Percentiles rank a stretch among this genome's conserved stretches.
phyloP scores from a whole-genome alignment of 2,113 vertebrate genomes.

The Pterocles burchelli region DNA sequence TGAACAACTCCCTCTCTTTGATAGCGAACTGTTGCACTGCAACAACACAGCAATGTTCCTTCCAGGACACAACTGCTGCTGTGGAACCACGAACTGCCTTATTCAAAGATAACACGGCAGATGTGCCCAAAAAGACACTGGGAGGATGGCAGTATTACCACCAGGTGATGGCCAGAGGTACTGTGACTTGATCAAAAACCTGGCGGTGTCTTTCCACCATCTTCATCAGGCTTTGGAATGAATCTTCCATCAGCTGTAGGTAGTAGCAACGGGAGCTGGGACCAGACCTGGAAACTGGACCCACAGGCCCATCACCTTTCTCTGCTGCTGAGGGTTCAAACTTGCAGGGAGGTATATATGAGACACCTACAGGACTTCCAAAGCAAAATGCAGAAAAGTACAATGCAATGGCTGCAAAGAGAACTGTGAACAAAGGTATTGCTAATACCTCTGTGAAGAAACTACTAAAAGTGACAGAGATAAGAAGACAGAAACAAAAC shows the following conservation, averaged over 20 bases:
- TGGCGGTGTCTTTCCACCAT: neutral
- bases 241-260: neutral
- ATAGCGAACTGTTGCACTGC: neutral
- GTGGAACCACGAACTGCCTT: neutral
- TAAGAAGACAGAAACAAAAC: neutral
- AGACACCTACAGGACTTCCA: neutral
- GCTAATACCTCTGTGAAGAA: neutral
- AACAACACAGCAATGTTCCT: neutral
- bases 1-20: neutral
- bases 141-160: neutral
- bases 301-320: neutral
- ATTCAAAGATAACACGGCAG: neutral
- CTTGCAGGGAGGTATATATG: neutral
- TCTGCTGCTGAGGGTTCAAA: neutral
- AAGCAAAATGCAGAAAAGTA: neutral
- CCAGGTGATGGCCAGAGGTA: neutral
- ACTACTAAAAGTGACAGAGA: neutral
- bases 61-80: neutral
- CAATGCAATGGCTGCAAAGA: neutral
- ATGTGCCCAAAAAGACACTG: neutral
- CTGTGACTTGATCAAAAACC: neutral
- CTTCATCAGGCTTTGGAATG: neutral
- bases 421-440: neutral
- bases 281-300: neutral
- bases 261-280: neutral